These are phyloP conservation scores for Chesias legatella DNA, from an alignment of 2,888 invertebrate genomes.

Conservation along the genomic window DNA sequence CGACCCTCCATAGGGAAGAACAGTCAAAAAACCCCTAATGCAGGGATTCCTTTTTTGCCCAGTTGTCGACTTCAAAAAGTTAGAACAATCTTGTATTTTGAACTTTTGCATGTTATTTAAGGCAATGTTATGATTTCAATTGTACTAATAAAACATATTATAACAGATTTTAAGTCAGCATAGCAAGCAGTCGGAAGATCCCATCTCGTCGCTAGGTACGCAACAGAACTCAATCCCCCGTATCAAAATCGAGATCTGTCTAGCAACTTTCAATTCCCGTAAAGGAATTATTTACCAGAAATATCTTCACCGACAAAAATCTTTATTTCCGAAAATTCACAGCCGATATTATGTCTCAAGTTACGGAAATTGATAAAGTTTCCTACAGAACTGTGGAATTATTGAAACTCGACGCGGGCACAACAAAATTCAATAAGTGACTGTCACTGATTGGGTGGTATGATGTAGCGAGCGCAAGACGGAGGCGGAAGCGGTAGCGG, in stretches of 20 bases:
- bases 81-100: too few species aligned
- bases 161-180: too few species aligned
- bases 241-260: constrained; percentile 16
- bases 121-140: too few species aligned
- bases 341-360: constrained; percentile 54
- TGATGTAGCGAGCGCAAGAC: constrained; percentile 2
- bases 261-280: constrained; percentile 18
- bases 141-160: too few species aligned
- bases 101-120: too few species aligned
- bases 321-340: constrained; percentile 25
- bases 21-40: too few species aligned
- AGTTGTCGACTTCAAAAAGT: too few species aligned
- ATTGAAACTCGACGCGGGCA: constrained; percentile 71
- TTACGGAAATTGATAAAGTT: constrained; percentile 78
- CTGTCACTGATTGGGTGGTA: constrained; percentile 70
- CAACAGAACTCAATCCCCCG: constrained; percentile 8
- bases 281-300: constrained; percentile 15
- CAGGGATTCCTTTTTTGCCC: neutral
- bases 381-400: constrained; percentile 63
- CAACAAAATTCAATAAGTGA: constrained; percentile 79
- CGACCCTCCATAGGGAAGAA: too few species aligned
- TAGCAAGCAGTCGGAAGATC: too few species aligned
- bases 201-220: too few species aligned
- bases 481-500: constrained; percentile 5
- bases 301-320: constrained; percentile 18